phyloP scores from a whole-genome alignment of 1,140 invertebrate species.

The Cheumatopsyche charites region DNA sequence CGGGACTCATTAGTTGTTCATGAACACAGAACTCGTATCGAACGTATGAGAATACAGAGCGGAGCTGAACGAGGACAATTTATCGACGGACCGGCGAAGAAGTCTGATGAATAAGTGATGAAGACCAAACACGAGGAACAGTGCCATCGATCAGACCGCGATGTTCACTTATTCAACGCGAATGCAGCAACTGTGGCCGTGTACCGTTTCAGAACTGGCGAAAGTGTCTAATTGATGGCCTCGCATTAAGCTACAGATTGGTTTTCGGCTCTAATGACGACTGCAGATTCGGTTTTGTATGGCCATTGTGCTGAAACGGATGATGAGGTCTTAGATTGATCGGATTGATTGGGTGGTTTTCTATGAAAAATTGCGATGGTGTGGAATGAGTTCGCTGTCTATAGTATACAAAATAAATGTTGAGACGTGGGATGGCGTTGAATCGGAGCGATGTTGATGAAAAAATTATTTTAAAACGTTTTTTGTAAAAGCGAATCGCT shows the following conservation, averaged over 20 bases:
- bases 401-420: too few species aligned
- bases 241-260: not conserved
- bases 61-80: slow-evolving; percentile 4
- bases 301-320: too few species aligned
- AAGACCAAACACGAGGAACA: not conserved
- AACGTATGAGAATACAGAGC: too few species aligned
- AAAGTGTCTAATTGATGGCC: slow-evolving; percentile 1
- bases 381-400: too few species aligned
- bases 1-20: too few species aligned
- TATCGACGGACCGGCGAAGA: not conserved
- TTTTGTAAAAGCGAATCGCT: too few species aligned
- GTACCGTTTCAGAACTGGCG: not conserved
- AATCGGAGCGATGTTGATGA: too few species aligned
- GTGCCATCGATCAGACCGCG: slow-evolving; percentile 19
- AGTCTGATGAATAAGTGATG: slow-evolving; percentile 18
- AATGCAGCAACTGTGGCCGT: not conserved
- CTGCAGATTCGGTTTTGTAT: too few species aligned
- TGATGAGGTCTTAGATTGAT: not conserved
- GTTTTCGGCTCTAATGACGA: not conserved
- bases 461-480: too few species aligned
- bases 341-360: not conserved
- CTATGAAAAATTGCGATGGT: too few species aligned
- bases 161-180: slow-evolving; percentile 21
- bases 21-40: too few species aligned
- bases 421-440: too few species aligned